Evolutionary conservation across 2,797 vertebrate genomes (phyloP), one percentile per base, ranked within the genome.

Genomic region (Cyclopterus lumpus): DNA sequence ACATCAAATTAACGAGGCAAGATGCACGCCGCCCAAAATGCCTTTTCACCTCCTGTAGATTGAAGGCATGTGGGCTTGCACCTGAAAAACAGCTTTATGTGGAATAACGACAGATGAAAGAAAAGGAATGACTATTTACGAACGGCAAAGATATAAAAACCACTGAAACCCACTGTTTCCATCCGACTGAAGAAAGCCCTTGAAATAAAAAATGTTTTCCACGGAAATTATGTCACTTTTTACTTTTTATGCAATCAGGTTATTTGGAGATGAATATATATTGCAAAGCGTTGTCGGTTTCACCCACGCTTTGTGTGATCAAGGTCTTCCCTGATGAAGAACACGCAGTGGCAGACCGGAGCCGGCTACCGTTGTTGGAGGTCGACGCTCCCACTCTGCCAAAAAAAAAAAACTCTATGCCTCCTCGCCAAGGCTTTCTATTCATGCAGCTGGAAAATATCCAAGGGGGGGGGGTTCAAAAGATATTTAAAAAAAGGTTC

Each of bases 361-460:
- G 79, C 61, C 64, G 32, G 81, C 67, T 59, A 14, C 46, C 2
- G 1, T 46, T 51, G 79, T 28, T 81, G 82, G 73, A 88, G 80
- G 81, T 36, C 8, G 34, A 87, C 30, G 61, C 65, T 83, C 42
- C 54, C 69, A 70, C 78, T 79, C 86, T 83, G 75, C 85, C 79
- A 84, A 84, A 88, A 16, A 38, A 36, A 36, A 1, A 6, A 2
- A 44, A 86, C 86, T 83, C 67, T 70, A 81, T 51, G 75, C 86
- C 77, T 86, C 82, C 80, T 86, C 72, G 65, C 82, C 87, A 90
- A 91, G 89, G 88, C 82, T 85, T 86, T 67, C 84, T 82, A 76
- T 91, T 92, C 85, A 86, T 62, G 79, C 87, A 72, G 77, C 77
- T 87, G 84, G 77, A 86, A 87, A 73, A 62, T 81, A 86, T 90